Evolutionary conservation across 2,797 vertebrate genomes (phyloP).

Genomic region (Rousettus madagascariensis): DNA sequence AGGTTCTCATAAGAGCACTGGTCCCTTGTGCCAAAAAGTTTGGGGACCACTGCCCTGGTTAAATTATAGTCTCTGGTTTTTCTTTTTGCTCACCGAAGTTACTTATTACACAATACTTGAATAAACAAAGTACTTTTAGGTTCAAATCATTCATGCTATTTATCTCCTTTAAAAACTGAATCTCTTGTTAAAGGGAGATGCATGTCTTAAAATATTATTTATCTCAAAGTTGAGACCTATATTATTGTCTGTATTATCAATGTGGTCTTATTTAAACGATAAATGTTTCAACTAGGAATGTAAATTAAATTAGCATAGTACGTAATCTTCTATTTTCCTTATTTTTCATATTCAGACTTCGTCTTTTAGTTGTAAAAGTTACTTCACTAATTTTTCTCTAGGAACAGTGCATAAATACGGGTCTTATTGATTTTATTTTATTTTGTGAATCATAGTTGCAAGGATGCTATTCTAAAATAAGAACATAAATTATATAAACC

Average conservation of each 20-base stretch:
- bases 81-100: neutral
- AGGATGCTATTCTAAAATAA: neutral
- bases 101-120: neutral
- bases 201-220: neutral
- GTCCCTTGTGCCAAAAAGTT: no score
- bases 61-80: neutral
- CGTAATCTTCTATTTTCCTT: neutral
- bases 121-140: neutral
- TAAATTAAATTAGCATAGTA: neutral
- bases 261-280: neutral
- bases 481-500: neutral
- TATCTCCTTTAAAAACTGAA: neutral
- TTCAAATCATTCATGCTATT: neutral
- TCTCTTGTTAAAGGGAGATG: neutral
- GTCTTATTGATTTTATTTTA: neutral
- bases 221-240: neutral
- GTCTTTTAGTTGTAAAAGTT: neutral
- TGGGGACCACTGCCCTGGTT: no score
- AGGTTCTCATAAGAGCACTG: no score
- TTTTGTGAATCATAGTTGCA: neutral
- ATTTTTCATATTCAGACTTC: neutral
- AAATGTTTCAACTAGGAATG: neutral
- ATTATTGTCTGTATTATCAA: neutral
- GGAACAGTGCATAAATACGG: neutral
- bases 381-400: neutral